Percentiles rank a stretch among this genome's conserved stretches.
These are phyloP conservation scores for Drosophila kikkawai DNA, from an alignment of 1,140 invertebrate genomes.

Conservation along the genomic window DNA sequence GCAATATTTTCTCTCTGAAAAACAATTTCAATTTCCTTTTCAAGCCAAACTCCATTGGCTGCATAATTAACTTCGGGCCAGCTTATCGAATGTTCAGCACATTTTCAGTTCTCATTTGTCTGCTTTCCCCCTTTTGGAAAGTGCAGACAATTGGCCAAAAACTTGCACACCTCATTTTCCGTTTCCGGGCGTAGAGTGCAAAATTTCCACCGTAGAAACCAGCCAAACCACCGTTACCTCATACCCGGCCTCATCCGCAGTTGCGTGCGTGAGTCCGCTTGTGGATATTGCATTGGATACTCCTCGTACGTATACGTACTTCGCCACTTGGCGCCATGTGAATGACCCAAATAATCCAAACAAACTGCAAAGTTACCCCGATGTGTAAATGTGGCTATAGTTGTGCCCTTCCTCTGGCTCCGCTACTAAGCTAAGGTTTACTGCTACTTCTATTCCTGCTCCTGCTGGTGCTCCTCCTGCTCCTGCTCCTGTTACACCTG, in stretches of 20 bases:
- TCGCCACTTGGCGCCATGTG: conserved; percentile 72
- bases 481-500: neutral
- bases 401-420: neutral
- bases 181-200: conserved; percentile 51
- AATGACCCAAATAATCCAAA: conserved; percentile 84
- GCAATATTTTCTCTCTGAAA: neutral
- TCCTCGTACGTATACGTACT: neutral
- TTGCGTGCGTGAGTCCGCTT: conserved; percentile 57
- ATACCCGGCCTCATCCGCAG: conserved; percentile 6
- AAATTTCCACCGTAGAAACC: conserved; percentile 38
- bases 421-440: neutral
- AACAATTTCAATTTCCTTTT: conserved; percentile 11
- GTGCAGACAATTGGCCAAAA: conserved; percentile 43
- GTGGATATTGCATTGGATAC: conserved; percentile 59
- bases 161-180: conserved; percentile 72
- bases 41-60: conserved; percentile 15
- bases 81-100: conserved; percentile 42
- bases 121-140: neutral
- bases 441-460: neutral
- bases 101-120: conserved; percentile 44
- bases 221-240: neutral
- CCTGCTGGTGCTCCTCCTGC: neutral
- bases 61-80: conserved; percentile 26
- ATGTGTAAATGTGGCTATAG: conserved; percentile 48
- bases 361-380: conserved; percentile 59